Evolutionary conservation across 2,888 invertebrate genomes (phyloP).

Genomic region (Lapara coniferarum): DNA sequence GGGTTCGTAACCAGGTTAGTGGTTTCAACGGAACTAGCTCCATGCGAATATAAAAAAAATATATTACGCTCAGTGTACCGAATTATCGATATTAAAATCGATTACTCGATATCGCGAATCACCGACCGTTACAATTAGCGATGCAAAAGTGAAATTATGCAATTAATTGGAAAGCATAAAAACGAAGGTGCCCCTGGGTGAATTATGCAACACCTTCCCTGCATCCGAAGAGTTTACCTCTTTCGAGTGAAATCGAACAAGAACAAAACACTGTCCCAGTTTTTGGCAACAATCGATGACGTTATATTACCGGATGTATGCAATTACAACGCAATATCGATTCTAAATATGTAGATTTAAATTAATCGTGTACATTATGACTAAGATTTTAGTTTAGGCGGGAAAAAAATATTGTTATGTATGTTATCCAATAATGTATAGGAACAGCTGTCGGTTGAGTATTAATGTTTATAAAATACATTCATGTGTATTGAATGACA

Average conservation of each 20-base stretch:
- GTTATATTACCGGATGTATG: slow-evolving; percentile 14
- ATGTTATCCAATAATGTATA: slow-evolving; percentile 11
- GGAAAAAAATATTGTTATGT: slow-evolving; percentile 7
- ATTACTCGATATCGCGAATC: slow-evolving; percentile 25
- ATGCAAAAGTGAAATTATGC: slow-evolving; percentile 39
- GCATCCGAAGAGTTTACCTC: slow-evolving; percentile 10
- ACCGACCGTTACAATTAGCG: slow-evolving; percentile 33
- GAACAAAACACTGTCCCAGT: slow-evolving; percentile 29
- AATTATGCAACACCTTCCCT: slow-evolving; percentile 39
- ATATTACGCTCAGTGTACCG: slow-evolving; percentile 53
- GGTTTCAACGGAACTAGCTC: slow-evolving; percentile 57
- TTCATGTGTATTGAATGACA: slow-evolving; percentile 11
- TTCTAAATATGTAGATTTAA: slow-evolving; percentile 7
- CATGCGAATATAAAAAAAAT: slow-evolving; percentile 52
- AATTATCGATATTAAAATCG: slow-evolving; percentile 41
- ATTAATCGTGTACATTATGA: slow-evolving; percentile 5
- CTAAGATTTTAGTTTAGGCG: background rate
- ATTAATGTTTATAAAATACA: slow-evolving; percentile 1
- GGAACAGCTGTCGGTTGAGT: background rate
- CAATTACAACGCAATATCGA: slow-evolving; percentile 9
- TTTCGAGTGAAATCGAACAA: slow-evolving; percentile 15
- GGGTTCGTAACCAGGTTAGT: slow-evolving; percentile 58
- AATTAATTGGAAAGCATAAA: slow-evolving; percentile 61
- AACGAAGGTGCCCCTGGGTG: slow-evolving; percentile 36
- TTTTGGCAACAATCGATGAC: slow-evolving; percentile 32